phyloP scores from a whole-genome alignment of 2,113 vertebrate species.

The Bujurquina vittata region DNA sequence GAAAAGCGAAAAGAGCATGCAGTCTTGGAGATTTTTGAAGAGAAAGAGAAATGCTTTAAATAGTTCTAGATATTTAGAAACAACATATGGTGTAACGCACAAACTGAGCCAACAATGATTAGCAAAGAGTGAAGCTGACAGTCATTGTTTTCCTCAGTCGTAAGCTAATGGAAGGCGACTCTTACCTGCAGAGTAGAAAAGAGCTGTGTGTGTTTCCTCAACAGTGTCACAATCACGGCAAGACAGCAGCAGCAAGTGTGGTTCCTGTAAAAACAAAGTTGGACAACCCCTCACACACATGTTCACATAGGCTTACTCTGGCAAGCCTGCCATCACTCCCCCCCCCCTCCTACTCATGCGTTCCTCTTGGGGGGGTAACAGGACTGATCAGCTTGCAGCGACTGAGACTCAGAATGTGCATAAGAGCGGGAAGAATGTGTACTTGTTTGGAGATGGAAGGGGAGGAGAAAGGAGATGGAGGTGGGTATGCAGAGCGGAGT shows the following conservation, averaged over 20 bases:
- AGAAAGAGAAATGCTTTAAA: slow-evolving; percentile 21
- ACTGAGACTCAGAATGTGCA: slow-evolving; percentile 81
- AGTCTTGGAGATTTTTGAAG: not conserved
- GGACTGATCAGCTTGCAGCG: slow-evolving; percentile 76
- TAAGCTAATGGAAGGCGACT: not conserved
- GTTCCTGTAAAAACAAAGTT: slow-evolving; percentile 51
- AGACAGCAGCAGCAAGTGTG: slow-evolving; percentile 39
- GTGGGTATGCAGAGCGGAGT: slow-evolving; percentile 11
- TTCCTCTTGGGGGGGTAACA: slow-evolving; percentile 78
- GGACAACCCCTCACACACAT: slow-evolving; percentile 52
- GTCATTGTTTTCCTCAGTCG: not conserved
- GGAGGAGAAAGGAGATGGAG: slow-evolving; percentile 59
- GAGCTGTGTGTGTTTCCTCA: slow-evolving; percentile 44
- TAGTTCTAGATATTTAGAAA: slow-evolving; percentile 39
- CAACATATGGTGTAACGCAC: slow-evolving; percentile 14
- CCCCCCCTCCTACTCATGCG: slow-evolving; percentile 22
- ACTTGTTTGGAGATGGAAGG: slow-evolving; percentile 67
- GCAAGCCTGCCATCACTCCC: slow-evolving; percentile 77
- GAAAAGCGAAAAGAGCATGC: not conserved
- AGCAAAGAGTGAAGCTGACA: not conserved
- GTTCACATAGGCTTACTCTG: slow-evolving; percentile 74
- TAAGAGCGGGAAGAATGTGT: slow-evolving; percentile 61
- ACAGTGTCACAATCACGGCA: slow-evolving; percentile 57
- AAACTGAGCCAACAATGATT: not conserved
- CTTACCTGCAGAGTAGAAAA: slow-evolving; percentile 66